phyloP scores from a whole-genome alignment of 2,797 vertebrate species.

The Poeciliopsis paucimaculata region DNA sequence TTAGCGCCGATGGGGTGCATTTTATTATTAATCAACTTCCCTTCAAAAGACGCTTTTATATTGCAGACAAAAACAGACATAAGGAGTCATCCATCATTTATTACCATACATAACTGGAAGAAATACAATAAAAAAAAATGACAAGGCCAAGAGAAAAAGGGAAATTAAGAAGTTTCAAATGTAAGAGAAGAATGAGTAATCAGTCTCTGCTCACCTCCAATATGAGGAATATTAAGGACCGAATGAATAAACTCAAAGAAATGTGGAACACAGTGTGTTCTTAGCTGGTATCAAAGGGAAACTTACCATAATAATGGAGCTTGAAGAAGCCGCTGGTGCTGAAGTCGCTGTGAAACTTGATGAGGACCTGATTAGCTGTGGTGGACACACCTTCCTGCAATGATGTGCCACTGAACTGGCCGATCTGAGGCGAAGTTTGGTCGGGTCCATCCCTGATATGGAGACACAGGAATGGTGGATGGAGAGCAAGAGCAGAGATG shows the following conservation, averaged over 20 bases:
- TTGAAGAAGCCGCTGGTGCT: constrained; percentile 98
- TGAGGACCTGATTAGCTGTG: constrained; percentile 94
- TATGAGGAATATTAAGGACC: constrained; percentile 4
- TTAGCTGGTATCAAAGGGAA: constrained; percentile 27
- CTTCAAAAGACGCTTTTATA: constrained; percentile 48
- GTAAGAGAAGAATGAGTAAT: constrained; percentile 1
- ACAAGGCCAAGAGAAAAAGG: constrained; percentile 29
- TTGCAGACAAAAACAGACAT: constrained; percentile 31
- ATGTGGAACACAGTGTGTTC: constrained; percentile 25
- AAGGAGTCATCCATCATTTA: constrained; percentile 51
- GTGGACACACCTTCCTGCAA: constrained; percentile 91
- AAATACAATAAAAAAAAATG: constrained; percentile 25
- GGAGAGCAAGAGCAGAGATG: constrained; percentile 1
- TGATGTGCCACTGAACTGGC: constrained; percentile 94
- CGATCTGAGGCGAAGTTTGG: constrained; percentile 93
- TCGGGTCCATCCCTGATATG: constrained; percentile 92
- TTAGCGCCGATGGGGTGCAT: constrained; percentile 37
- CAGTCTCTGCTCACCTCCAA: constrained; percentile 7
- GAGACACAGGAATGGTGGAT: neutral
- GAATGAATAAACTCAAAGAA: constrained; percentile 29
- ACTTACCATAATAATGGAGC: constrained; percentile 91
- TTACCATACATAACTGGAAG: constrained; percentile 39
- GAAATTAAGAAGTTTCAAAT: constrained; percentile 8
- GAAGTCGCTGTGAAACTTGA: constrained; percentile 99
- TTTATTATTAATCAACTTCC: constrained; percentile 58